These are phyloP conservation scores for Cheilinus undulatus DNA, from an alignment of 2,113 vertebrate genomes.

Conservation along the genomic window DNA sequence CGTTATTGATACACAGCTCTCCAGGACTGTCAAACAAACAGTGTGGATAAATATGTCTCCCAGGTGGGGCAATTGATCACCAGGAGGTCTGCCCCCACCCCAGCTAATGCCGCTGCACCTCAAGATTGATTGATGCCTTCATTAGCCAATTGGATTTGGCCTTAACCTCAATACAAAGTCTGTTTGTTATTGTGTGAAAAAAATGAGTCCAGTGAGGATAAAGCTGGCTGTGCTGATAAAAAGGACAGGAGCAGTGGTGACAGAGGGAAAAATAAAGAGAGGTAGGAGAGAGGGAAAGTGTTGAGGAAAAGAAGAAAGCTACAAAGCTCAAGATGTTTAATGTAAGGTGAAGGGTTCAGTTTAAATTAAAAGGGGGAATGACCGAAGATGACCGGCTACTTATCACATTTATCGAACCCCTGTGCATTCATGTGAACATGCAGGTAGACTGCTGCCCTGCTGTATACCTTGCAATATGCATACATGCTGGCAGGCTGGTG, in stretches of 20 bases:
- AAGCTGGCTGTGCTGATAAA: slow-evolving; percentile 57
- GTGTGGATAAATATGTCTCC: slow-evolving; percentile 73
- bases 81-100: slow-evolving; percentile 42
- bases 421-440: slow-evolving; percentile 49
- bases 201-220: slow-evolving; percentile 73
- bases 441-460: slow-evolving; percentile 37
- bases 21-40: slow-evolving; percentile 77
- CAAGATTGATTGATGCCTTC: slow-evolving; percentile 78
- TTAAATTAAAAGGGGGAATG: slow-evolving; percentile 29
- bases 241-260: slow-evolving; percentile 56
- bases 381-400: slow-evolving; percentile 38
- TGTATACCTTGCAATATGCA: slow-evolving; percentile 54
- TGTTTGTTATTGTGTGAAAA: slow-evolving; percentile 81
- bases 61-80: slow-evolving; percentile 78
- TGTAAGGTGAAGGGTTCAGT: slow-evolving; percentile 19
- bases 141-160: slow-evolving; percentile 70
- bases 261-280: slow-evolving; percentile 62
- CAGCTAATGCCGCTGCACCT: slow-evolving; percentile 34
- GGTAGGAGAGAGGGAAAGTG: slow-evolving; percentile 35
- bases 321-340: slow-evolving; percentile 34
- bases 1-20: slow-evolving; percentile 71
- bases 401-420: slow-evolving; percentile 42
- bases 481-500: slow-evolving; percentile 55
- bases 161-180: slow-evolving; percentile 62
- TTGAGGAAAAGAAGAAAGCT: slow-evolving; percentile 38